Evolutionary conservation across 2,113 vertebrate genomes (phyloP), one percentile per base, ranked within the genome.

Genomic region (Dryoscopus gambensis): DNA sequence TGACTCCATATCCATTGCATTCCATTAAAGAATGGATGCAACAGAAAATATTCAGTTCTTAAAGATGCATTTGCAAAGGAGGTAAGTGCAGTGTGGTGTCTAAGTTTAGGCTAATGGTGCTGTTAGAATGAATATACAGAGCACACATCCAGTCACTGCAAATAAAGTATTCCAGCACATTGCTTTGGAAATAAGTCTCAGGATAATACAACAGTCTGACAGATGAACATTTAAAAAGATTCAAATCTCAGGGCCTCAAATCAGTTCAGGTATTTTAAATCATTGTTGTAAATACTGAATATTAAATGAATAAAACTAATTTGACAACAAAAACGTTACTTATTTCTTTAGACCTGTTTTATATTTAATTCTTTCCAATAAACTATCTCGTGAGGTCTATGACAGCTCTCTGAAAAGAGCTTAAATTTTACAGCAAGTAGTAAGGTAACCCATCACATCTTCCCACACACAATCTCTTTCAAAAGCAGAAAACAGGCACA

Each of bases 11-110:
- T 31, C 89, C 95, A 95, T 69, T 86, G 84, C 73, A 86, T 92
- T 94, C 96, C 94, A 95, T 64, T 96, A 90, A 96, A 77, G 87
- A 85, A 77, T 6, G 39, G 75, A 84, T 90, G 79, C 63, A 86
- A 53, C 46, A 89, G 65, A 71, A 93, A 87, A 89, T 19, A 35
- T n/a, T 63, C 93, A 11, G 40, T 57, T 89, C 57, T 86, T 87
- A 91, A 79, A 86, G 80, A 56, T 89, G 60, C 70, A 55, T 49
- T 96, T 93, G 71, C 71, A 80, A 60, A 92, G 49, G 33, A 56
- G 31, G 42, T 13, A 59, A 67, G 35, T 6, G 22, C 50, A 81
- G 33, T 1, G 25, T 35, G 64, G 23, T 1, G 6, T 15, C 24
- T 33, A 6, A 79, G 39, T 31, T 96, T 21, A 77, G 65, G 50